These are phyloP conservation scores for Halocynthia roretzi DNA, from an alignment of 23 tunicate genomes.

Conservation along the genomic window DNA sequence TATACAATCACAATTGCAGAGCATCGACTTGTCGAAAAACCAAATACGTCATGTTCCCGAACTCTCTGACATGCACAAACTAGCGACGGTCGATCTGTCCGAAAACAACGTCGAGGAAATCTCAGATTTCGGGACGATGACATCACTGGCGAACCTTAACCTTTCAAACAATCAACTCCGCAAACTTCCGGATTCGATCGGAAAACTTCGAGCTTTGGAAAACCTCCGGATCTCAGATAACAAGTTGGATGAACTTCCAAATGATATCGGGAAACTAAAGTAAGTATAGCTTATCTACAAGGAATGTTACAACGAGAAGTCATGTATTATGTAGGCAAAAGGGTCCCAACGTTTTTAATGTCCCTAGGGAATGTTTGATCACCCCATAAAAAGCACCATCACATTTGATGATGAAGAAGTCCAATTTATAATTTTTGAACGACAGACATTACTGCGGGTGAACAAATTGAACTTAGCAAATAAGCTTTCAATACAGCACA, in stretches of 20 bases:
- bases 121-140: slow-evolving; percentile 50
- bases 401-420: not conserved
- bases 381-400: not conserved
- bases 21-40: slow-evolving; percentile 71
- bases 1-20: slow-evolving; percentile 15
- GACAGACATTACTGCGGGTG: no score
- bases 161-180: slow-evolving; percentile 61
- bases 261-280: slow-evolving; percentile 55
- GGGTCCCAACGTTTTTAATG: not conserved
- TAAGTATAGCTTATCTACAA: slow-evolving; percentile 1
- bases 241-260: slow-evolving; percentile 54
- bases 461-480: no score
- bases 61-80: slow-evolving; percentile 45
- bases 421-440: no score
- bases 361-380: no score
- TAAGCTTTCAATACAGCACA: no score
- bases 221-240: slow-evolving; percentile 59
- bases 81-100: slow-evolving; percentile 70
- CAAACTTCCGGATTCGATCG: slow-evolving; percentile 53
- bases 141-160: slow-evolving; percentile 55
- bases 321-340: not conserved
- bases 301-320: not conserved
- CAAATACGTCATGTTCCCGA: slow-evolving; percentile 27
- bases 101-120: slow-evolving; percentile 40
- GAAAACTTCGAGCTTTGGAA: slow-evolving; percentile 40